Evolutionary conservation across 2,113 vertebrate genomes (phyloP).

Genomic region (Dunckerocampus dactyliophorus): DNA sequence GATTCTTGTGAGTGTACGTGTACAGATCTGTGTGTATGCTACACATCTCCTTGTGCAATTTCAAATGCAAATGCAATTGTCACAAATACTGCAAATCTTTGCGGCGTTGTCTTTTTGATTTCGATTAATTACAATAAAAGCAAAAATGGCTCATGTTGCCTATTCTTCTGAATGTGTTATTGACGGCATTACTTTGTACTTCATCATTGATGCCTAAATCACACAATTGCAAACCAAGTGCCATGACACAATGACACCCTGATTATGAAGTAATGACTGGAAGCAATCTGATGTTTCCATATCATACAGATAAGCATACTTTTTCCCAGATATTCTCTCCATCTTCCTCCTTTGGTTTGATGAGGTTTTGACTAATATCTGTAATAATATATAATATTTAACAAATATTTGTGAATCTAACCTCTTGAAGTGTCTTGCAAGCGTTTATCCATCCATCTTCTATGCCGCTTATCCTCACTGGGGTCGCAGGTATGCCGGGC

Average conservation of each 20-base stretch:
- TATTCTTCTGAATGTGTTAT: background rate
- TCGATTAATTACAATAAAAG: background rate
- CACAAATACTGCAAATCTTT: background rate
- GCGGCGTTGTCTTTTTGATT: background rate
- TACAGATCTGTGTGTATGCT: conserved; percentile 5
- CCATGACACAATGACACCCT: background rate
- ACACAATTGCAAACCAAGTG: background rate
- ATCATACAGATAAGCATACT: background rate
- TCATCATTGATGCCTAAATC: background rate
- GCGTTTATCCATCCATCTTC: too few species aligned
- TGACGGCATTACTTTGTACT: background rate
- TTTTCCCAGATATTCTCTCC: too few species aligned
- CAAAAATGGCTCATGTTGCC: background rate
- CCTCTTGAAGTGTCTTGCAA: too few species aligned
- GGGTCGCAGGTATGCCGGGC: too few species aligned
- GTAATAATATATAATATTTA: too few species aligned
- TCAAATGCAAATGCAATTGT: conserved; percentile 6
- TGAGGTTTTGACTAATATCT: too few species aligned
- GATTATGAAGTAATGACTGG: background rate
- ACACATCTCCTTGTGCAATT: background rate
- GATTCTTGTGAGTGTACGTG: conserved; percentile 30
- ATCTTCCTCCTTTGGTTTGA: too few species aligned
- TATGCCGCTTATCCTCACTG: too few species aligned
- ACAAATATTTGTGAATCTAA: too few species aligned
- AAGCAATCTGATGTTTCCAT: background rate